Conservation (phyloP, 2,888 invertebrate genomes). For the Acanthacorydalis orientalis region DNA sequence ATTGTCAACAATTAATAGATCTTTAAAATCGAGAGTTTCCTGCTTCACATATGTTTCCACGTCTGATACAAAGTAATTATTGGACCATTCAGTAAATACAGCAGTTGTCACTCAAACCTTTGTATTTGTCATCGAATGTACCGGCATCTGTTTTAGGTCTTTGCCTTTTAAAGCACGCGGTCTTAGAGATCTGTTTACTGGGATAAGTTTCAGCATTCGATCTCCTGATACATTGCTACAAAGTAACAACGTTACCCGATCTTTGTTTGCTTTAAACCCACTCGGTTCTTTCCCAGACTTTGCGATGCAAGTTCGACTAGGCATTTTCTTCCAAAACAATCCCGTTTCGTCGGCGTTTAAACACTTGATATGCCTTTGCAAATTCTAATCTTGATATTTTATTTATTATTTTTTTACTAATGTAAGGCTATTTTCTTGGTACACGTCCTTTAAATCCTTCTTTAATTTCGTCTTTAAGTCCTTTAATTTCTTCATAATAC, state of each 20-base stretch:
- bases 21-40: too few species aligned
- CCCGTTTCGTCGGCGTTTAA: too few species aligned
- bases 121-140: constrained; percentile 10
- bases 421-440: too few species aligned
- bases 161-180: constrained; percentile 8
- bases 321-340: too few species aligned
- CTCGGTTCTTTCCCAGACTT: constrained; percentile 7
- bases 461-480: too few species aligned
- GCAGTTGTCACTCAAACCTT: constrained; percentile 10
- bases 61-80: constrained; percentile 9
- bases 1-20: too few species aligned
- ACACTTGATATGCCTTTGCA: too few species aligned
- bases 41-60: constrained; percentile 9
- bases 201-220: constrained; percentile 9
- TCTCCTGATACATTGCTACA: constrained; percentile 9
- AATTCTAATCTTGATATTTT: too few species aligned
- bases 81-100: constrained; percentile 12
- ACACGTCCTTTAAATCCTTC: too few species aligned
- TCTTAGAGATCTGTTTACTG: constrained; percentile 9
- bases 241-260: constrained; percentile 9
- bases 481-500: too few species aligned
- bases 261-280: constrained; percentile 10
- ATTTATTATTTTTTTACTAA: too few species aligned
- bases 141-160: constrained; percentile 7
- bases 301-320: constrained; percentile 7